A percentile compares a stretch with the other conserved stretches of the same genome.
These are phyloP conservation scores for Arothron firmamentum DNA, from an alignment of 2,113 vertebrate species.

Conservation along the genomic window DNA sequence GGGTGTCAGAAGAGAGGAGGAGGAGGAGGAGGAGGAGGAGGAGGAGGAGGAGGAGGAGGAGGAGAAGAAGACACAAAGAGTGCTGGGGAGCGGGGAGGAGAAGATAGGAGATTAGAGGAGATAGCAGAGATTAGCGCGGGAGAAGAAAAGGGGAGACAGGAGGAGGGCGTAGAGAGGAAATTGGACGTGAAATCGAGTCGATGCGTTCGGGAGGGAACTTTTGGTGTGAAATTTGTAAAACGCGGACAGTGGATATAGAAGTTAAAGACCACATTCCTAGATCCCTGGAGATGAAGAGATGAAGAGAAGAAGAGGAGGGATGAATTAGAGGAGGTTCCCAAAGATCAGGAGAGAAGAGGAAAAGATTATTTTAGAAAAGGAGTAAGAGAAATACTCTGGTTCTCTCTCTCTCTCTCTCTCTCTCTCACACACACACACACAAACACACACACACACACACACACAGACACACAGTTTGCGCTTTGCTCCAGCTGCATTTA, in stretches of 20 bases:
- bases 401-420: background rate
- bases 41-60: too few species aligned
- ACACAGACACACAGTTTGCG: constrained; percentile 39
- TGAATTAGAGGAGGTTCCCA: background rate
- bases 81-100: background rate
- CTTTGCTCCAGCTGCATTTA: constrained; percentile 62
- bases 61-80: background rate
- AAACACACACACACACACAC: constrained; percentile 16
- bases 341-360: background rate
- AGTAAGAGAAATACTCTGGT: background rate
- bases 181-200: background rate
- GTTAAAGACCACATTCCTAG: background rate
- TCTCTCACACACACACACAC: background rate
- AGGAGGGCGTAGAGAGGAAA: background rate
- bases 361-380: background rate
- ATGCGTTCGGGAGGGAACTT: background rate
- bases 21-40: constrained; percentile 11
- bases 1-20: constrained; percentile 12
- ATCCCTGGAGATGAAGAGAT: background rate
- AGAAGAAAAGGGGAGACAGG: background rate
- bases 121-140: background rate
- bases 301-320: background rate
- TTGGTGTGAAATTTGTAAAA: background rate
- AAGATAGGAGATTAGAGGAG: too few species aligned
- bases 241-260: background rate